These are phyloP conservation scores for Bellardia bayeri DNA, from an alignment of 2,888 invertebrate genomes.

Conservation along the genomic window DNA sequence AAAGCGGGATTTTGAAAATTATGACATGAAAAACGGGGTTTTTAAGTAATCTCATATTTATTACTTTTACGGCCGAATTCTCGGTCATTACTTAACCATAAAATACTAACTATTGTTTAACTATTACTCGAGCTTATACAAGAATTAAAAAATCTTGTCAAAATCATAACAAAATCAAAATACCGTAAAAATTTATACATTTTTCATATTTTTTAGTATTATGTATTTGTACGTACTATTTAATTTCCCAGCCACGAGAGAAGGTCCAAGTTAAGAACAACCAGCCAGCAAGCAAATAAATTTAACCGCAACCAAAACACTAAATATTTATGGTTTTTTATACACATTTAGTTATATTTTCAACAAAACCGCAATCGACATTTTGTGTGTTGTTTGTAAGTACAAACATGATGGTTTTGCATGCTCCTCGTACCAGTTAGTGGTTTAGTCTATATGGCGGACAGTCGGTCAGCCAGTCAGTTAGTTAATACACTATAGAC, in stretches of 20 bases:
- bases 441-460: not conserved
- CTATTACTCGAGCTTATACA: too few species aligned
- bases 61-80: too few species aligned
- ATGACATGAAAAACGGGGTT: too few species aligned
- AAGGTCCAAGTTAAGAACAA: not conserved
- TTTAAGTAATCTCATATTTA: too few species aligned
- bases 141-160: too few species aligned
- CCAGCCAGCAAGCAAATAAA: not conserved
- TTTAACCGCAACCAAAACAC: slow-evolving; percentile 64
- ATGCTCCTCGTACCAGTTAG: not conserved
- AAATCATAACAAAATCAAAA: not conserved
- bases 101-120: too few species aligned
- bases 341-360: slow-evolving; percentile 35
- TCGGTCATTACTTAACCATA: too few species aligned
- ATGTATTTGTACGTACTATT: too few species aligned
- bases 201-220: too few species aligned
- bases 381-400: slow-evolving; percentile 21
- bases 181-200: not conserved
- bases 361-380: slow-evolving; percentile 59
- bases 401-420: slow-evolving; percentile 20
- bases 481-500: slow-evolving; percentile 47
- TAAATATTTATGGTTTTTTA: slow-evolving; percentile 56
- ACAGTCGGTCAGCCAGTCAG: slow-evolving; percentile 8
- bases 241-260: too few species aligned
- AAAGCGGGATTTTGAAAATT: too few species aligned